Evolutionary conservation across 2,113 vertebrate genomes (phyloP), one percentile per base, ranked within the genome.

Genomic region (Hassar affinis): DNA sequence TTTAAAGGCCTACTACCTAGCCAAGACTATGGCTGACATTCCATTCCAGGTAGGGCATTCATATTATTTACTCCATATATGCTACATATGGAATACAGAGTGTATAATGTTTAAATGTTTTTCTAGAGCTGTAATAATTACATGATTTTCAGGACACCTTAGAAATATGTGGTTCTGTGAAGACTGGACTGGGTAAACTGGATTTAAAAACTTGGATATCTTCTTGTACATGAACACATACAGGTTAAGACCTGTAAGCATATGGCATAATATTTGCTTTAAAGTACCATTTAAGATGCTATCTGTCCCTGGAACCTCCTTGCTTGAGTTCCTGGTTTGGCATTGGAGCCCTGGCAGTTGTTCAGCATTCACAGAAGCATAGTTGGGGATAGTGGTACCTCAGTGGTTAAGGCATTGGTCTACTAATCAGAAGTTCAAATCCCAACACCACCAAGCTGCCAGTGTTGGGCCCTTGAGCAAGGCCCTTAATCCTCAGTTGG

Each of bases 21-120:
- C 98, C 42, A 99, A 99, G 92, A 99, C 98, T 17, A 96, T 97
- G 95, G 97, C 98, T 0, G 98, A 99, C 0, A 93, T 99, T 88
- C 98, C 98, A 20, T 99, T 99, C 83, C 98, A 99, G 97, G 98
- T 99, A 92, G 49, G 38, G 38, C 9, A 2, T 52, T 42, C 17
- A 27, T 49, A 69, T 17, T 78, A 20, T 81, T 72, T 79, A 7
- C 30, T 51, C 61, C 66, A 22, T 1, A 22, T 57, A 64, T 61
- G 12, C 8, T 79, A n/a, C 47, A 47, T n/a, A n/a, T 45, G 4
- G n/a, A 45, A 71, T 17, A 38, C 0, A 8, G 10, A 68, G 66
- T 25, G 35, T 66, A 66, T 12, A 12, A 22, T 45, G 38, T 45
- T 25, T 45, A 66, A 66, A 35, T 2, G 20, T 66, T 6, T 35